A percentile compares a stretch with the other conserved stretches of the same genome.
phyloP scores from a whole-genome alignment of 2,113 vertebrate species.

The Notechis scutatus region DNA sequence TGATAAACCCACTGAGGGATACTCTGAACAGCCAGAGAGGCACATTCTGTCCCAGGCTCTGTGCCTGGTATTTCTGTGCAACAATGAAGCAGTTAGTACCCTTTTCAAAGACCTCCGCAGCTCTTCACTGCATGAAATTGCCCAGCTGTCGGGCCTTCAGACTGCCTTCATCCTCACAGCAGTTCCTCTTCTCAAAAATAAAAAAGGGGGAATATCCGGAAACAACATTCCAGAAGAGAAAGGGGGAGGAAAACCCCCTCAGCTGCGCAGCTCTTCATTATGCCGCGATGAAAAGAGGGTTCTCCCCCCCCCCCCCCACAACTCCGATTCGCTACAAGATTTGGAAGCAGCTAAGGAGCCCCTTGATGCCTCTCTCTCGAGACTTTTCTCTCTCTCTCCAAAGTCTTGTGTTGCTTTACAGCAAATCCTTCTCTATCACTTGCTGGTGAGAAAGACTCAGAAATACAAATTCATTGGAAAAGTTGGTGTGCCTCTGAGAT shows the following conservation, averaged over 20 bases:
- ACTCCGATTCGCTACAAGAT: background rate
- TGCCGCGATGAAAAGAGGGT: background rate
- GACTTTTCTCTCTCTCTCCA: background rate
- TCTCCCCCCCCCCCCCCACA: background rate
- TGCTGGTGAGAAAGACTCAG: background rate
- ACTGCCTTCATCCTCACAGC: background rate
- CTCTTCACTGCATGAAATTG: constrained; percentile 23
- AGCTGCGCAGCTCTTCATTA: rapidly evolving
- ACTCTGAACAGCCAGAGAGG: background rate
- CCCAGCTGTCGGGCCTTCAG: rapidly evolving
- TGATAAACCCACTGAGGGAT: background rate
- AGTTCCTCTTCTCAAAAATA: background rate
- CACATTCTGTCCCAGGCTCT: constrained; percentile 23
- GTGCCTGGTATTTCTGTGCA: constrained; percentile 17
- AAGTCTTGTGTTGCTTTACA: background rate
- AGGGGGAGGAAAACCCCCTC: background rate
- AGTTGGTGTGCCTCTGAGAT: background rate
- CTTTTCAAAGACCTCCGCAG: constrained; percentile 14
- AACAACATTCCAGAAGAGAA: constrained; percentile 1
- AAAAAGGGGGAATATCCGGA: background rate
- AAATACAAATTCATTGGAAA: background rate
- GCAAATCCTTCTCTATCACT: background rate
- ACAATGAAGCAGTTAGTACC: constrained; percentile 9
- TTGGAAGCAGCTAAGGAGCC: constrained; percentile 2
- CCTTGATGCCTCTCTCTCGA: background rate